These are phyloP conservation scores for Cottus gobio DNA, from an alignment of 2,113 vertebrate genomes.

Conservation along the genomic window DNA sequence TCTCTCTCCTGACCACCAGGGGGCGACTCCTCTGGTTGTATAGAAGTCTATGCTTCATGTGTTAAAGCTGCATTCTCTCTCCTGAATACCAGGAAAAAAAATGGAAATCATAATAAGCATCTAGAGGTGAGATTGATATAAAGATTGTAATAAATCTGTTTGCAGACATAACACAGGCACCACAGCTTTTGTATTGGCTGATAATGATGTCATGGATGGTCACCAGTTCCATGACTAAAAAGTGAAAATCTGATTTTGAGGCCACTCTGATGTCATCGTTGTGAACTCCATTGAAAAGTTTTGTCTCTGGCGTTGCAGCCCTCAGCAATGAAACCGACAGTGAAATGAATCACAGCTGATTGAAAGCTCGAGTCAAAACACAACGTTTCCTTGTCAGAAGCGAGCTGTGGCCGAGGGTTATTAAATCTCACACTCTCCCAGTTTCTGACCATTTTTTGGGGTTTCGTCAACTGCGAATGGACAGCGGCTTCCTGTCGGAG, in stretches of 20 bases:
- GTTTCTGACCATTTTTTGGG: background rate
- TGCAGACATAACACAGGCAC: background rate
- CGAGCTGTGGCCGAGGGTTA: background rate
- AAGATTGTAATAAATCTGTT: background rate
- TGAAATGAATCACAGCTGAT: background rate
- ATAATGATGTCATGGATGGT: background rate
- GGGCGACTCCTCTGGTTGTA: too few species aligned
- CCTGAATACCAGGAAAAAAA: too few species aligned
- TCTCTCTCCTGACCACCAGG: too few species aligned
- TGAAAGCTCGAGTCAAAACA: background rate
- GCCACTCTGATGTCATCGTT: background rate
- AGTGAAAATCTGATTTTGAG: background rate
- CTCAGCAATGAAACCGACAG: background rate
- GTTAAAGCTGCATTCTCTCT: too few species aligned
- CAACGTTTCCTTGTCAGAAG: too few species aligned
- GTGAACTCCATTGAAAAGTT: background rate
- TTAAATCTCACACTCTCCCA: constrained; percentile 2
- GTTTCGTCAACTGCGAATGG: background rate
- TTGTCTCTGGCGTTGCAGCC: background rate
- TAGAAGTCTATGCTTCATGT: too few species aligned
- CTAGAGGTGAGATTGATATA: background rate
- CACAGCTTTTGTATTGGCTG: background rate
- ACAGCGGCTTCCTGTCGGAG: constrained; percentile 2
- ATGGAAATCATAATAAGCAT: background rate
- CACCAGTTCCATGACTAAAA: background rate